Base-by-base conservation (phyloP, 2,797 vertebrate genomes). In the Oryzias sinensis region DNA sequence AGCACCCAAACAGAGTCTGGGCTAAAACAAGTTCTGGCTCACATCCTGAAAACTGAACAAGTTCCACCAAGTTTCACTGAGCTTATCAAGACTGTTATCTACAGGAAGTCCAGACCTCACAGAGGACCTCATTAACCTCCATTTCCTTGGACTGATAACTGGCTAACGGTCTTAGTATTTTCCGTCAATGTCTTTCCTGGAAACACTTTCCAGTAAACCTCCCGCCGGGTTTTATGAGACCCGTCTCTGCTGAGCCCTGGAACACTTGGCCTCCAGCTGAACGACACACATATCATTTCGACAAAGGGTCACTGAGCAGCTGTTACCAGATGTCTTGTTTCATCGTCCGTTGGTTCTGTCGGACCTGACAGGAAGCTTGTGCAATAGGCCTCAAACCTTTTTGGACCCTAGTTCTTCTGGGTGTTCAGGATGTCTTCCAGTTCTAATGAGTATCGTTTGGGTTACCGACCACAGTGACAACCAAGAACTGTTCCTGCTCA, bases 371-470 rank as follows among this genome's bases (percentile, higher is more conserved):
- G 4, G 1, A 6, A 58, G 15, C 15, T n/a, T 52, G 42, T 56
- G 43, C 22, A 25, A 44, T 57, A 64, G 42, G 11, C 46, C 53
- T 53, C 18, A 13, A 11, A 40, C 22, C 56, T 49, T 43, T 15
- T 4, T 48, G 29, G 56, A 72, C 57, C 62, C 51, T 49, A 37
- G 33, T 37, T 37, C 29, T 22, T 1, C 66, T 46, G 29, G 43
- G 69, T 24, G 2, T 54, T 64, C 76, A 65, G 74, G 76, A 84
- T 58, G 83, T 88, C 82, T 88, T 88, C 82, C 84, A 73, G 59
- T 70, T 53, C 14, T 75, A 59, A 62, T 43, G 70, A 65, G 72
- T 70, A 70, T 62, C 44, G 44, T 2, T 37, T 37, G 33, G 20
- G 33, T 37, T 11, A 51, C 43, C 33, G 13, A 37, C 61, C 7